A percentile compares a stretch with the other conserved stretches of the same genome.
Evolutionary conservation across 2,797 vertebrate genomes (phyloP).

Genomic region (Hipposideros larvatus): DNA sequence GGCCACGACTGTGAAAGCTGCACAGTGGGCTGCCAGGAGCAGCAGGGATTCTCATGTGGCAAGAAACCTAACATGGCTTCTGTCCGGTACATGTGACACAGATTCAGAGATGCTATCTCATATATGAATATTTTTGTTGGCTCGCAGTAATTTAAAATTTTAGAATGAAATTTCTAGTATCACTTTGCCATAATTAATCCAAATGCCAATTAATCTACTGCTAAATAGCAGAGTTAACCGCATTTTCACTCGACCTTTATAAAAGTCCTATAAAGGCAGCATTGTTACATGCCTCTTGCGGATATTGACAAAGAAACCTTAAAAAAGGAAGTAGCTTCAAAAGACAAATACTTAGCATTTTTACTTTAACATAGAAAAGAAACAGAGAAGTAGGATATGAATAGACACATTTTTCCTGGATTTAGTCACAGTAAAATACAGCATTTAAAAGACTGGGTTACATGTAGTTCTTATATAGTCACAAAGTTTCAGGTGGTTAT

Average conservation of each 20-base stretch:
- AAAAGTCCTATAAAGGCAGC: constrained; percentile 13
- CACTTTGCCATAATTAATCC: constrained; percentile 16
- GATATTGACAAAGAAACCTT: constrained; percentile 29
- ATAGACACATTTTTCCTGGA: neutral
- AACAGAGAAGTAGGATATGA: neutral
- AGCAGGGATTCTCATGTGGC: neutral
- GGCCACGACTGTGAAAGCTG: neutral
- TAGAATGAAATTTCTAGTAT: constrained; percentile 2
- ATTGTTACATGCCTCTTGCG: neutral
- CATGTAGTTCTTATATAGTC: neutral
- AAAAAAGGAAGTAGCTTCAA: constrained; percentile 7
- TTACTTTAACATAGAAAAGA: neutral
- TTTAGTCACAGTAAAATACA: neutral
- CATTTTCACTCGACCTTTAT: constrained; percentile 14
- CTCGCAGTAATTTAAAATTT: neutral
- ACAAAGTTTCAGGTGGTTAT: constrained; percentile 24
- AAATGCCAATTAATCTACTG: neutral
- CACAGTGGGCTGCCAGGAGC: neutral
- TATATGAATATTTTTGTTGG: neutral
- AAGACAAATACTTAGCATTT: constrained; percentile 32
- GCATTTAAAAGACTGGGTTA: constrained; percentile 13
- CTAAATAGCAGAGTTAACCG: neutral
- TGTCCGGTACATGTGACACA: neutral
- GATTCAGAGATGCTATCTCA: neutral
- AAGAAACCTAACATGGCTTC: neutral